phyloP scores from a whole-genome alignment of 2,113 vertebrate species.

The Podarcis muralis region DNA sequence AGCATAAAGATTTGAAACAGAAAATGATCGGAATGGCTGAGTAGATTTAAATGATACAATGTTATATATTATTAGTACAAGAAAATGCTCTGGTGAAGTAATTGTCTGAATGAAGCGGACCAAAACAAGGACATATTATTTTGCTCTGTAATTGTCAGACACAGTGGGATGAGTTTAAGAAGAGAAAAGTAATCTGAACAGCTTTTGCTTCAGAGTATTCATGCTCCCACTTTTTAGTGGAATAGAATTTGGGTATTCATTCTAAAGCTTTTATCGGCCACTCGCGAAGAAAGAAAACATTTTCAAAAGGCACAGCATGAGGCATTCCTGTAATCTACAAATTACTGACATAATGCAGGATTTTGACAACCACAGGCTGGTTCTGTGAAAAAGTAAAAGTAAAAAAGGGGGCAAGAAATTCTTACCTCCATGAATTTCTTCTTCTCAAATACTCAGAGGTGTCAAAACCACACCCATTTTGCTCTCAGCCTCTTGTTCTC shows the following conservation, averaged over 20 bases:
- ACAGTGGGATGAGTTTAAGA: not conserved
- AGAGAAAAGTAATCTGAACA: not conserved
- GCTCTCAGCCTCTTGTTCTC: too few species aligned
- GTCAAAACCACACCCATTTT: too few species aligned
- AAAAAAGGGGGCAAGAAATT: not conserved
- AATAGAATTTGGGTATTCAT: not conserved
- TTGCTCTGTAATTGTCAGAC: not conserved
- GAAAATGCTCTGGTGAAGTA: not conserved
- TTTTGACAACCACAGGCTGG: not conserved
- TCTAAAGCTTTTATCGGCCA: not conserved
- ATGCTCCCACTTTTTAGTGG: not conserved
- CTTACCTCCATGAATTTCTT: not conserved
- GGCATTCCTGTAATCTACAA: not conserved
- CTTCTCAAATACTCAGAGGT: too few species aligned
- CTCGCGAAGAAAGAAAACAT: not conserved
- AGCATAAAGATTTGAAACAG: not conserved
- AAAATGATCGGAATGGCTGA: slow-evolving; percentile 5
- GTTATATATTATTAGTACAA: not conserved
- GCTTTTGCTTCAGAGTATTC: not conserved
- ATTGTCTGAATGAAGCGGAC: slow-evolving; percentile 22
- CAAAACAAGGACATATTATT: slow-evolving; percentile 6
- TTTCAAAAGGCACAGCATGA: slow-evolving; percentile 13
- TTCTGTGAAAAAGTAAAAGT: not conserved
- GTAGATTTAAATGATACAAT: slow-evolving; percentile 5
- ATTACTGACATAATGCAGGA: not conserved